Base-by-base conservation (phyloP, 2,888 invertebrate species). In the Pterobdella sp. region DNA sequence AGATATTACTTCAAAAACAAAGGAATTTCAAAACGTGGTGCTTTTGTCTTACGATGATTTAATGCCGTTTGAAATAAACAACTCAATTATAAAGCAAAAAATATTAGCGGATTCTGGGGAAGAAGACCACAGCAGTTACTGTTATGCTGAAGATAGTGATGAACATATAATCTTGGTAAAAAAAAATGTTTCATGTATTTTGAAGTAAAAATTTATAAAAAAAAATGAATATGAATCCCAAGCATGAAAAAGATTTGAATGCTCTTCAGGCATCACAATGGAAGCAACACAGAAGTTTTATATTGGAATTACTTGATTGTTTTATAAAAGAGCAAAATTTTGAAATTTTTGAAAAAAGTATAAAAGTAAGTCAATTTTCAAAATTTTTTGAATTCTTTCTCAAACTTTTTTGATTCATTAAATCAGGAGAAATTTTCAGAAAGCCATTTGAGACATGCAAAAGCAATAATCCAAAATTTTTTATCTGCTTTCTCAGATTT, bases 1-100 rank as follows among this genome's bases (percentile, higher is more conserved):
- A 42, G 18, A 42, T 42, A 18, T 14, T 42, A 42, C 18, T 42
- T 42, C 26, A n/a, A 18, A 7, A 3, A 26, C 60, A 4, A 26
- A 56, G 3, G 3, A 4, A 18, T 56, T n/a, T 26, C 63, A 63
- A 63, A n/a, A n/a, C 29, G n/a, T 36, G 7, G 35, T 71, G 2
- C 63, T 35, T 34, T n/a, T 71, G 22, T 32, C 63, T 31, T 71
- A 71, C 32, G 71, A 71, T 63, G 63, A 71, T 18, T 34, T 71
- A 3, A 34, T 71, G 36, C 63, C 71, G 2, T 34, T n/a, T 34
- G n/a, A 18, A 10, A 32, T 65, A 10, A 10, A 32, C 32, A 34
- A 65, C 4, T 29, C 3, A 3, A 35, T 32, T 29, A 35, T 34
- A 3, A n/a, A n/a, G n/a, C n/a, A n/a, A n/a, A n/a, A n/a, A n/a